phyloP scores from a whole-genome alignment of 2,797 vertebrate species.

The Manis pentadactyla region DNA sequence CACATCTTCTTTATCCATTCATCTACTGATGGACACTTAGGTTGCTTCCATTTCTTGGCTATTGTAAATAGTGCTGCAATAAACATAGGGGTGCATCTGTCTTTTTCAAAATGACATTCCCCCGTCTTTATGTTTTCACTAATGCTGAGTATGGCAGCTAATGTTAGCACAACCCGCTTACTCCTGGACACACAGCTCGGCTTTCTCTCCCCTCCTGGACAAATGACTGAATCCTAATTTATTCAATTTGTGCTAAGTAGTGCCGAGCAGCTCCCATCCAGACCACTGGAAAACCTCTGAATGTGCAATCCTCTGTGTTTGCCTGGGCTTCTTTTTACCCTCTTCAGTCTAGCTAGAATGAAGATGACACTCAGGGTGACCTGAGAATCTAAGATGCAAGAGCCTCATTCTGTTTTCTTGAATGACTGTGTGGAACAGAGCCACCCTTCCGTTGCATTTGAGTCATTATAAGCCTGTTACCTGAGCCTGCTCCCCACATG shows the following conservation, averaged over 20 bases:
- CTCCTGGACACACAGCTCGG: not conserved
- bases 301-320: rapidly evolving
- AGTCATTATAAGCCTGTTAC: not conserved
- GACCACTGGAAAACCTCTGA: not conserved
- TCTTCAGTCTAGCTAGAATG: not conserved
- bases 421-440: not conserved
- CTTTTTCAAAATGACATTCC: not conserved
- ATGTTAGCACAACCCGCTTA: not conserved
- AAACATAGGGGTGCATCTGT: too few relatives aligned
- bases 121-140: not conserved
- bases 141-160: not conserved
- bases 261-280: not conserved
- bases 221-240: not conserved
- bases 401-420: not conserved
- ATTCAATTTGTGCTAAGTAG: not conserved
- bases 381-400: not conserved
- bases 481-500: not conserved
- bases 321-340: not conserved
- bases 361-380: not conserved
- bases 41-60: too few relatives aligned
- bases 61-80: too few relatives aligned
- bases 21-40: too few relatives aligned
- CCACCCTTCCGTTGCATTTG: not conserved
- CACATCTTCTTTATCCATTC: too few relatives aligned
- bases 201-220: not conserved